A percentile compares a stretch with the other conserved stretches of the same genome.
Conservation (phyloP, 2,113 vertebrate species). For the Hydropotes inermis region DNA sequence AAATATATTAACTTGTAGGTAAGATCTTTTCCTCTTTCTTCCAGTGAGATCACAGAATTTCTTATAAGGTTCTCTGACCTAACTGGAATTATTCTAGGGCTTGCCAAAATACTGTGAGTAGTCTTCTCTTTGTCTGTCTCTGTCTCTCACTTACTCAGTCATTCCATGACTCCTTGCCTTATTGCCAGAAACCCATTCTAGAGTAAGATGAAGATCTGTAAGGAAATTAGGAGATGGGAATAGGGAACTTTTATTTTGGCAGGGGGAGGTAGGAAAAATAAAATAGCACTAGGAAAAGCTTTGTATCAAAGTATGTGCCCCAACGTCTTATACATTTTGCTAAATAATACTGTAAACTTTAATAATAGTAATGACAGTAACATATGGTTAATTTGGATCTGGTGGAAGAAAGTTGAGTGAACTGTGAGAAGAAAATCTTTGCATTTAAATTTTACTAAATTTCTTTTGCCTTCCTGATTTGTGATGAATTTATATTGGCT, state of each 20-base stretch:
- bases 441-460: conserved; percentile 11
- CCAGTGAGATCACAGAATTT: not conserved
- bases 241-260: not conserved
- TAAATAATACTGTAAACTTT: not conserved
- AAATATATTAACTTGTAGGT: conserved; percentile 17
- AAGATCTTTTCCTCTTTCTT: conserved; percentile 10
- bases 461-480: conserved; percentile 26
- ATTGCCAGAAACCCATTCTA: not conserved
- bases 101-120: conserved; percentile 9
- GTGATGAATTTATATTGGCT: conserved; percentile 18
- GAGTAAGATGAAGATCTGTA: conserved; percentile 27
- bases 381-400: not conserved
- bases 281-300: not conserved
- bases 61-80: not conserved
- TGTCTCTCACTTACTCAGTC: not conserved
- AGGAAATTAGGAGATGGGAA: not conserved
- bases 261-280: not conserved
- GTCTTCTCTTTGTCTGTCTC: not conserved
- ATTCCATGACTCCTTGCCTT: not conserved
- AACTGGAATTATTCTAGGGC: not conserved
- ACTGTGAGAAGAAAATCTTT: not conserved
- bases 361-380: not conserved
- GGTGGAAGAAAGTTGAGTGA: not conserved
- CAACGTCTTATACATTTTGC: not conserved
- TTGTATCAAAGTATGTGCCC: not conserved